These are phyloP conservation scores for Platerodrilus igneus DNA, from an alignment of 2,888 invertebrate genomes.

Conservation along the genomic window DNA sequence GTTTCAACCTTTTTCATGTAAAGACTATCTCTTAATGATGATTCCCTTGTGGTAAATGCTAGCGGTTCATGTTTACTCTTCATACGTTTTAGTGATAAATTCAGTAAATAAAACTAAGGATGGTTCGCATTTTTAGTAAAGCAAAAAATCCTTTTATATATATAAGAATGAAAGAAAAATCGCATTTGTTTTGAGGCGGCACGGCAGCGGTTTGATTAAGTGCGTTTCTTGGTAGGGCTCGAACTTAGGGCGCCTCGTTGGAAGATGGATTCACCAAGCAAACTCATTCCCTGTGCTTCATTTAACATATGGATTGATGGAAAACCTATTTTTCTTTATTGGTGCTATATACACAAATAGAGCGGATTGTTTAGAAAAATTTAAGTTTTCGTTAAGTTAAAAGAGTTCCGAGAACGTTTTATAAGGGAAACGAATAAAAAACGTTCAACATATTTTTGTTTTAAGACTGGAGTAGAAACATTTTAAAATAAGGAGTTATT, in stretches of 20 bases:
- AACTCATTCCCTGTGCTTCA: constrained; percentile 41
- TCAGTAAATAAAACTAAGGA: constrained; percentile 31
- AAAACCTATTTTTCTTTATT: constrained; percentile 28
- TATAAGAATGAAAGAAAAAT: constrained; percentile 42
- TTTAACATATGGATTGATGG: constrained; percentile 41
- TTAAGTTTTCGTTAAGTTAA: too few relatives aligned
- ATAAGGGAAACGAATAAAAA: too few relatives aligned
- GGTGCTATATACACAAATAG: too few relatives aligned
- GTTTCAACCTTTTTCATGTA: constrained; percentile 38
- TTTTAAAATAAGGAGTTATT: too few relatives aligned
- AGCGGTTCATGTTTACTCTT: constrained; percentile 27
- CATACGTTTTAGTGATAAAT: constrained; percentile 32
- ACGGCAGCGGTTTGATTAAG: constrained; percentile 44
- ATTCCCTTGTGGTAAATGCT: constrained; percentile 29
- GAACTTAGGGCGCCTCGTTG: constrained; percentile 38
- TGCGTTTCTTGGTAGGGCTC: constrained; percentile 41
- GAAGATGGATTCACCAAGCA: constrained; percentile 38
- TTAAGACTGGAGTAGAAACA: too few relatives aligned
- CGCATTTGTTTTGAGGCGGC: constrained; percentile 46
- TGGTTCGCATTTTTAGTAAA: constrained; percentile 33
- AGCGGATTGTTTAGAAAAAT: too few relatives aligned
- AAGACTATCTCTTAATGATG: constrained; percentile 37
- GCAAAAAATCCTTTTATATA: constrained; percentile 39
- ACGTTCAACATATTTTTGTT: too few relatives aligned
- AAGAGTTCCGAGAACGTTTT: too few relatives aligned